phyloP scores from a whole-genome alignment of 2,797 vertebrate species.

The Pempheris klunzingeri region DNA sequence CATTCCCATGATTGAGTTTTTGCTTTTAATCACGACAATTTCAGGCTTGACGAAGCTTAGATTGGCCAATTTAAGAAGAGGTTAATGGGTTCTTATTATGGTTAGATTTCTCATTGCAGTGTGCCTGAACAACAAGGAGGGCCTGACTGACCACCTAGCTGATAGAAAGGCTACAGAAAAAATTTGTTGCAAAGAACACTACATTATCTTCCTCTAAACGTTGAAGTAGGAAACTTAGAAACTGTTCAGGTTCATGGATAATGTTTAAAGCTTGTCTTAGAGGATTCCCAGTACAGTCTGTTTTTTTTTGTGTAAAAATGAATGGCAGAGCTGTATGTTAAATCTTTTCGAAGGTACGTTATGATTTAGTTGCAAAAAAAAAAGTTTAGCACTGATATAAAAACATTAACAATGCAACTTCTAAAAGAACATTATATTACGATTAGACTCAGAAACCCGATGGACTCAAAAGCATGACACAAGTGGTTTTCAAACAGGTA shows the following conservation, averaged over 20 bases:
- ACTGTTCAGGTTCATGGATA: slow-evolving; percentile 14
- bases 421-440: not conserved
- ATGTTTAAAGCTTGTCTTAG: slow-evolving; percentile 19
- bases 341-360: not conserved
- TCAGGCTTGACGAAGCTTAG: slow-evolving; percentile 87
- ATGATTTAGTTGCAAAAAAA: not conserved
- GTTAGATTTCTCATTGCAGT: slow-evolving; percentile 71
- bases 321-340: not conserved
- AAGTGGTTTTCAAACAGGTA: no score
- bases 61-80: slow-evolving; percentile 85
- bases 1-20: slow-evolving; percentile 82
- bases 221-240: slow-evolving; percentile 16
- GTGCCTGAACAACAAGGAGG: slow-evolving; percentile 64
- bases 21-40: slow-evolving; percentile 87
- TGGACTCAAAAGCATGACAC: no score
- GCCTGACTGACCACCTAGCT: slow-evolving; percentile 54
- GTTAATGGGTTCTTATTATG: slow-evolving; percentile 83
- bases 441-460: no score
- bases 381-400: not conserved
- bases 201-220: slow-evolving; percentile 24
- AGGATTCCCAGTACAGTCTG: not conserved
- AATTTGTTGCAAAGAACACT: slow-evolving; percentile 27
- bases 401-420: not conserved
- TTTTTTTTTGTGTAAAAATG: slow-evolving; percentile 8
- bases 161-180: slow-evolving; percentile 51